Base-by-base conservation (phyloP, 2,113 vertebrate genomes). In the Dipodomys merriami region DNA sequence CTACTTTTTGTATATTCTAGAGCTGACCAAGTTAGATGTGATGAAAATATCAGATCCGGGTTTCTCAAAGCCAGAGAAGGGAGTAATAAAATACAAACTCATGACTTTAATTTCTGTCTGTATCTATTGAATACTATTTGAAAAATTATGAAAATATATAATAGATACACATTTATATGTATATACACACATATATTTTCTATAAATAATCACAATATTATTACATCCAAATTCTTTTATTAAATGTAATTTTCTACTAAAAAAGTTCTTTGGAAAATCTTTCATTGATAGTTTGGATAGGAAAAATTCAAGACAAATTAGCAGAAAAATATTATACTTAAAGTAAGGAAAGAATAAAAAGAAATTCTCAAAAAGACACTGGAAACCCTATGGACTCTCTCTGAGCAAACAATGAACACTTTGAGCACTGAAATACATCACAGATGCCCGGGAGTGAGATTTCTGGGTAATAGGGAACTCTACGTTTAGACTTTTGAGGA, bases 11-110 rank as follows among this genome's bases (percentile, higher is more conserved):
- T 84, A 12, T 25, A 49, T 87, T 64, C 53, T 64, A 84, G 46
- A 92, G 73, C 2, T 80, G 9, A 95, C 29, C 20, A 92, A 86
- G 29, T 22, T 80, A 86, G 90, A 68, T 53, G 60, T 19, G 9
- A 12, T 83, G 23, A 89, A 60, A 82, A 94, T 49, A 76, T 71
- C 15, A 19, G 64, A 93, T 35, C 22, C 74, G 71, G 20, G 22
- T 85, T 80, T 80, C 80, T 93, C 60, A 65, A 0, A 68, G 35
- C 73, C 69, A 94, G 64, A 83, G 44, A 80, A 84, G 5, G 15
- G 23, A 83, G 57, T 16, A 80, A n/a, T 23, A 25, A 25, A 77
- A n/a, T 77, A 39, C 46, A 80, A 77, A 69, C 2, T 76, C 22
- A 33, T 76, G 10, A 3, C 29, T 83, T 53, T 6, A 92, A 69